A percentile compares a stretch with the other conserved stretches of the same genome.
phyloP scores from a whole-genome alignment of 2,113 vertebrate species.

The Seriola quinqueradiata region DNA sequence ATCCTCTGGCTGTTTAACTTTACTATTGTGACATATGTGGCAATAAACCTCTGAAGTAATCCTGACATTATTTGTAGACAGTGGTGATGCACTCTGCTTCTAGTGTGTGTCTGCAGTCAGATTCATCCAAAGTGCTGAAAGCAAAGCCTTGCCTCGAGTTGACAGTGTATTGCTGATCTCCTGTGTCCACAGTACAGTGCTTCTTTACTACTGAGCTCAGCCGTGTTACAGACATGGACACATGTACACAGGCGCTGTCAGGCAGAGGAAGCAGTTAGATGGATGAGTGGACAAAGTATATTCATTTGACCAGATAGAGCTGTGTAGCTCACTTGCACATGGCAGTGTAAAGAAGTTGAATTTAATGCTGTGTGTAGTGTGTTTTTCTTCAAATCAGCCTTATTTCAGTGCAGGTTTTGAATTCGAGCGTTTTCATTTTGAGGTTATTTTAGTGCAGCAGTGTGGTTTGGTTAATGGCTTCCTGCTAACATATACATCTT shows the following conservation, averaged over 20 bases:
- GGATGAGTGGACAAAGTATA: neutral
- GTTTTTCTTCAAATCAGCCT: slow-evolving; percentile 1
- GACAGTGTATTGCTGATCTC: slow-evolving; percentile 30
- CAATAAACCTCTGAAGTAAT: slow-evolving; percentile 15
- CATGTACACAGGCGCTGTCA: slow-evolving; percentile 7
- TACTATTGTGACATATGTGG: neutral
- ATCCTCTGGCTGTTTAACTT: neutral
- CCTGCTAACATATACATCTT: slow-evolving; percentile 32
- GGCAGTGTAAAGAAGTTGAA: neutral
- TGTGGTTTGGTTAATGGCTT: slow-evolving; percentile 48
- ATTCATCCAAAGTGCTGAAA: slow-evolving; percentile 7
- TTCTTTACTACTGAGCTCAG: slow-evolving; percentile 6
- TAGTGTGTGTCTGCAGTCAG: slow-evolving; percentile 31
- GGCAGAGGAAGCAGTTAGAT: slow-evolving; percentile 11
- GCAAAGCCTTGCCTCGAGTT: slow-evolving; percentile 9
- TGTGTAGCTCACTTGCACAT: neutral
- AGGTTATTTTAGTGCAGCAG: slow-evolving; percentile 1
- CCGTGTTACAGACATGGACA: slow-evolving; percentile 31
- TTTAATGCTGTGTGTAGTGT: neutral
- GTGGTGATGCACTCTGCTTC: neutral
- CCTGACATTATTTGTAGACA: slow-evolving; percentile 25
- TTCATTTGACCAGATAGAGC: slow-evolving; percentile 27
- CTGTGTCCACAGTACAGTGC: neutral
- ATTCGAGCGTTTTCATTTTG: neutral
- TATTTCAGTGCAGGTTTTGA: slow-evolving; percentile 15